Conservation (phyloP, 1,140 invertebrate genomes). For the Bombus waltoni region DNA sequence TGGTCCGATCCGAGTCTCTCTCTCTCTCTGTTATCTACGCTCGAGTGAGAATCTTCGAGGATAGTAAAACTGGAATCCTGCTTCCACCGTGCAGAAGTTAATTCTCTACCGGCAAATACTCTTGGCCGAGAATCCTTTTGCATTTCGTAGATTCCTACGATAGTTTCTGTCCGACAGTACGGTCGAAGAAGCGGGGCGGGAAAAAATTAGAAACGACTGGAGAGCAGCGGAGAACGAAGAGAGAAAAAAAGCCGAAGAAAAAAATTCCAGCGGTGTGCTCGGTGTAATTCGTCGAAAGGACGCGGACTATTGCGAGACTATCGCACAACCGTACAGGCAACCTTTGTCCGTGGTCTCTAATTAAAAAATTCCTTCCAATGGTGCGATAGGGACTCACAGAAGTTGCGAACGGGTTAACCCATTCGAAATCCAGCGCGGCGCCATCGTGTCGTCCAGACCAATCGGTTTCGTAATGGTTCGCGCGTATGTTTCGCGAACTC, state of each 20-base stretch:
- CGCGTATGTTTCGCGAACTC: conserved; percentile 12
- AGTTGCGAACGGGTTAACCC: conserved; percentile 8
- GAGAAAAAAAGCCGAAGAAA: background rate
- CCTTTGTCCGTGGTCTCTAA: conserved; percentile 33
- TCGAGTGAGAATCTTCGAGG: too few relatives aligned
- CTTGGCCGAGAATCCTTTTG: background rate
- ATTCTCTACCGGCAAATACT: background rate
- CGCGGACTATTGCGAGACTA: conserved; percentile 13
- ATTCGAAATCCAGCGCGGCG: conserved; percentile 32
- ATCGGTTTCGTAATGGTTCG: conserved; percentile 38
- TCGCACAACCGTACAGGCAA: conserved; percentile 1
- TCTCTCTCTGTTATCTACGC: too few relatives aligned
- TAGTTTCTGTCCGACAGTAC: background rate
- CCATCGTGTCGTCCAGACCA: conserved; percentile 4
- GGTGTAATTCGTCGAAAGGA: background rate
- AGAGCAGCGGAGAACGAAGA: background rate
- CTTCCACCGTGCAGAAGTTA: background rate
- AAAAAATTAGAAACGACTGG: background rate
- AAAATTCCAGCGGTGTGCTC: background rate
- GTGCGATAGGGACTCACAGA: background rate
- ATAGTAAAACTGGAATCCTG: background rate
- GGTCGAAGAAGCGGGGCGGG: accelerated
- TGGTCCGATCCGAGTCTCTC: too few relatives aligned
- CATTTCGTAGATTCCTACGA: background rate
- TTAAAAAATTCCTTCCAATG: conserved; percentile 43